Percentiles rank a stretch among this genome's conserved stretches.
phyloP scores from a whole-genome alignment of 2,797 vertebrate species.

The Anguilla megastoma region DNA sequence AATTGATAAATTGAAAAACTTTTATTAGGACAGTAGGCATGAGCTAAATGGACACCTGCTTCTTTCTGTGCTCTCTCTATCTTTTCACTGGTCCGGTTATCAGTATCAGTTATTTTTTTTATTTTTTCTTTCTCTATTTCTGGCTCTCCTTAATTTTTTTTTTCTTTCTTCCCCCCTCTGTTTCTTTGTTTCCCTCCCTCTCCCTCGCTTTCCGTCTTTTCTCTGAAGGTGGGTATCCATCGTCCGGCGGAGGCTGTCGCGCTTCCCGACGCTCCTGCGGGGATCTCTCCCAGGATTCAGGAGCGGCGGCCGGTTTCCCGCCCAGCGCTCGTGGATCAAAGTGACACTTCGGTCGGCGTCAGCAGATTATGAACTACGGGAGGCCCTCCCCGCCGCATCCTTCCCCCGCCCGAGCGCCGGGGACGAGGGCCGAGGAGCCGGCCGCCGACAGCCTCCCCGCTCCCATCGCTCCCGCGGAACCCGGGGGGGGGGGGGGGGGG shows the following conservation, averaged over 20 bases:
- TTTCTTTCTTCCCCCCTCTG: slow-evolving; percentile 41
- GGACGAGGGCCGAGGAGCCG: slow-evolving; percentile 72
- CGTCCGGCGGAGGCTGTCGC: slow-evolving; percentile 74
- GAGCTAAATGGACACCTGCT: background rate
- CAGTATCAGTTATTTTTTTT: slow-evolving; percentile 26
- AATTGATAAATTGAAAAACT: background rate
- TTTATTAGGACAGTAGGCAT: background rate
- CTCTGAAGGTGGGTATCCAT: slow-evolving; percentile 70
- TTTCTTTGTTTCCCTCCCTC: slow-evolving; percentile 43
- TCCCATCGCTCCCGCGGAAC: slow-evolving; percentile 66
- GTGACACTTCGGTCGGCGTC: slow-evolving; percentile 78
- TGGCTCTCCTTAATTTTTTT: slow-evolving; percentile 37
- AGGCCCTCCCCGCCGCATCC: slow-evolving; percentile 73
- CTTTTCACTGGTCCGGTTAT: slow-evolving; percentile 37
- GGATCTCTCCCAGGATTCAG: slow-evolving; percentile 68
- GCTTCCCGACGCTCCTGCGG: slow-evolving; percentile 74
- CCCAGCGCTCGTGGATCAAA: slow-evolving; percentile 63
- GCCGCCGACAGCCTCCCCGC: slow-evolving; percentile 64
- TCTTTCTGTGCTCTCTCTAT: background rate
- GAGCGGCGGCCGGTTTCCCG: slow-evolving; percentile 52
- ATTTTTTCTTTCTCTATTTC: slow-evolving; percentile 37
- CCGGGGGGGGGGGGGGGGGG: background rate
- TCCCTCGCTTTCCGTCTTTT: slow-evolving; percentile 47
- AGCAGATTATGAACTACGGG: slow-evolving; percentile 78
- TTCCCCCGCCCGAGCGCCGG: slow-evolving; percentile 80